phyloP scores from a whole-genome alignment of 2,888 invertebrate species.

The Tethea ocularis region DNA sequence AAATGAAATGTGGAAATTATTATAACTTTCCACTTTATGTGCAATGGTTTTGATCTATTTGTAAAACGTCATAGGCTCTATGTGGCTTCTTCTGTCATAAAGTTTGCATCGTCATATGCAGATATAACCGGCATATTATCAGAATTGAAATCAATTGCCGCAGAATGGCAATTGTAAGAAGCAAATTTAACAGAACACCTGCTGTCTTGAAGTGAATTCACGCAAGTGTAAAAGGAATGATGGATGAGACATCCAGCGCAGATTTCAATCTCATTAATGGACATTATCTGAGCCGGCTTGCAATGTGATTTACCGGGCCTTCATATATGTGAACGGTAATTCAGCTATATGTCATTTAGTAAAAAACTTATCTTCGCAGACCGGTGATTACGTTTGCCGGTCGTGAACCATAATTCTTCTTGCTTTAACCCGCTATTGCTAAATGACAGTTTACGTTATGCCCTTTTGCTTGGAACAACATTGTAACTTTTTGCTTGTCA shows the following conservation, averaged over 20 bases:
- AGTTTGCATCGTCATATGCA: neutral
- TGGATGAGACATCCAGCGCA: conserved; percentile 1
- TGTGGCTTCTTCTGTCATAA: too few relatives aligned
- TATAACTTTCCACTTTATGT: too few relatives aligned
- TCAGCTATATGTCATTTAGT: conserved; percentile 58
- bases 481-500: neutral
- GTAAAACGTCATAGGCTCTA: too few relatives aligned
- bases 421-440: conserved; percentile 19
- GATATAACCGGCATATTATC: neutral
- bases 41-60: too few relatives aligned
- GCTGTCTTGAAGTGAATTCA: neutral
- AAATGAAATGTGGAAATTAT: too few relatives aligned
- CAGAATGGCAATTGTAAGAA: neutral
- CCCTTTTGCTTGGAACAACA: neutral
- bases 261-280: conserved; percentile 1
- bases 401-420: conserved; percentile 48
- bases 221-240: neutral
- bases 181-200: neutral
- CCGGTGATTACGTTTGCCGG: conserved; percentile 51
- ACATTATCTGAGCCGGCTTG: neutral
- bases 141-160: neutral
- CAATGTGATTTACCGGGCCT: conserved; percentile 29
- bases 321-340: conserved; percentile 32
- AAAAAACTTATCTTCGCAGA: conserved; percentile 44
- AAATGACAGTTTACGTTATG: neutral